Evolutionary conservation across 2,797 vertebrate genomes (phyloP).

Genomic region (Aselliscus stoliczkanus): DNA sequence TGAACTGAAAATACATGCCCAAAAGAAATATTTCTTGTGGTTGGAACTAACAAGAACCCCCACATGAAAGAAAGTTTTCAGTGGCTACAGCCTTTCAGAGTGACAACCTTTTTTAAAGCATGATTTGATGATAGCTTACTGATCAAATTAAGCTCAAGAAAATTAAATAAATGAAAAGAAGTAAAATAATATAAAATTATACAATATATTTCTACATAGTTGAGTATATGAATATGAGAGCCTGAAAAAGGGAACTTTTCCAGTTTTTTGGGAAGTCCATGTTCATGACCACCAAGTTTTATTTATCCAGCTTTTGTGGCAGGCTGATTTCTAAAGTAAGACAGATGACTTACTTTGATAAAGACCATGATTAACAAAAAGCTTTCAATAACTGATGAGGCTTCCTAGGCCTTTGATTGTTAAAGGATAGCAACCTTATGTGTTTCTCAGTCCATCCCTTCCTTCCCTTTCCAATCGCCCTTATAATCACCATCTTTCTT

Average conservation of each 20-base stretch:
- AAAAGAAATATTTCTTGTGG: not conserved
- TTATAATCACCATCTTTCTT: not conserved
- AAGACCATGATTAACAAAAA: not conserved
- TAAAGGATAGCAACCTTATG: not conserved
- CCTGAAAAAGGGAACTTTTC: not conserved
- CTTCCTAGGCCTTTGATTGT: not conserved
- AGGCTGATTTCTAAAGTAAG: not conserved
- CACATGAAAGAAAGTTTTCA: not conserved
- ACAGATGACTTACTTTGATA: not conserved
- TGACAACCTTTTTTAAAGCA: not conserved
- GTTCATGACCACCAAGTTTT: not conserved
- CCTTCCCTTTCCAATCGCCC: not conserved
- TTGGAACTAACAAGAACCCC: not conserved
- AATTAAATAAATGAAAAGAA: not conserved
- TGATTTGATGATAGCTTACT: not conserved
- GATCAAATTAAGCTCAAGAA: constrained; percentile 5
- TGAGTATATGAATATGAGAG: not conserved
- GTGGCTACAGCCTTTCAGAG: not conserved
- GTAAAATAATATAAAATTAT: not conserved
- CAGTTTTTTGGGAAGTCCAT: not conserved
- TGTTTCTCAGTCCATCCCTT: not conserved
- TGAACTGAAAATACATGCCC: constrained; percentile 23
- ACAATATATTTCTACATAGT: not conserved
- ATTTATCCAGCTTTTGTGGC: not conserved
- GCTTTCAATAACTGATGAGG: not conserved